Base-by-base conservation (phyloP, 92 coral and sea anemone genomes). In the Heteractis magnifica region DNA sequence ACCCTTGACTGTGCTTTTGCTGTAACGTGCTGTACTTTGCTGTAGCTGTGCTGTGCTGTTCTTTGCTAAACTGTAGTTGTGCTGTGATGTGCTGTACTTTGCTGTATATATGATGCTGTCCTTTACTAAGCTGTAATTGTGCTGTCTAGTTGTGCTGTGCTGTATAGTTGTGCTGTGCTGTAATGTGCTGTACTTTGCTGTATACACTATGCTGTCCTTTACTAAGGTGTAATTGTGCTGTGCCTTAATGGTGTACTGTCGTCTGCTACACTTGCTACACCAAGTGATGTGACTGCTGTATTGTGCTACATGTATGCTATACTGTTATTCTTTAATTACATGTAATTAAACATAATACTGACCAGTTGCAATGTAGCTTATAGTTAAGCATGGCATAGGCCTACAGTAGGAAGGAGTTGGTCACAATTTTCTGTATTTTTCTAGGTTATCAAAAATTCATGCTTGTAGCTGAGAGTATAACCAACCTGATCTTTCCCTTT, bases 391-490 rank as follows among this genome's bases (percentile, higher is more conserved):
- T 62, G 44, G 44, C 44, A n/a, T n/a, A 2, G 44, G 44, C 44
- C 44, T 34, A 34, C 44, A 34, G 44, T 2, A 34, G 44, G 44
- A 34, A 34, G 44, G 44, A 34, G 44, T 34, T 34, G 3, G 44
- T 34, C 44, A 34, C 44, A 34, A 34, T 34, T 34, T 34, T 34
- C 44, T 53, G 58, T 53, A 53, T 76, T 19, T 53, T 75, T 86
- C 48, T 89, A 96, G 98, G 90, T 88, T 90, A 84, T 73, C 92
- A 92, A 89, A 91, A 88, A 81, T 92, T 96, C 59, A 96, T 96
- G 98, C 79, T 96, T 65, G 96, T 96, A 23, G 98, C 98, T 7
- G 98, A 96, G 88, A 81, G 94, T 58, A 71, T 96, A 49, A 82
- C 97, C 6, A 87, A 83, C 72, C 59, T 96, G 51, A 85, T 96